Evolutionary conservation across 2,888 invertebrate genomes (phyloP).

Genomic region (Lasioglossum vierecki): DNA sequence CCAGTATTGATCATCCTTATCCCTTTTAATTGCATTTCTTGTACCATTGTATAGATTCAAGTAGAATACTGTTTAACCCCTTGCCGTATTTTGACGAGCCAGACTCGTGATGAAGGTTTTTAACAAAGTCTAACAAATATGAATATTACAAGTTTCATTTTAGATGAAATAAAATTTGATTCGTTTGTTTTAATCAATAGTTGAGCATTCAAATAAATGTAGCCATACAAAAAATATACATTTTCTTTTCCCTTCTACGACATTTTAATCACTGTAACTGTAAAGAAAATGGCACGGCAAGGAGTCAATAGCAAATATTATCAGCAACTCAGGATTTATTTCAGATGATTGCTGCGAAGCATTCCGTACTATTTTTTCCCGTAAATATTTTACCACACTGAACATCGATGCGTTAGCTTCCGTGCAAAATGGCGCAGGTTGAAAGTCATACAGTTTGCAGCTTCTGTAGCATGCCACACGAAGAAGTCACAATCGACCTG

Average conservation of each 20-base stretch:
- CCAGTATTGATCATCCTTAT: background rate
- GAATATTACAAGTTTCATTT: too few species aligned
- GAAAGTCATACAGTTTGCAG: conserved; percentile 72
- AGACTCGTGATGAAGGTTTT: too few species aligned
- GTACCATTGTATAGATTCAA: background rate
- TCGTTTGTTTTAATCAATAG: too few species aligned
- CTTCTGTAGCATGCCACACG: conserved; percentile 71
- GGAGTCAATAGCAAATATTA: background rate
- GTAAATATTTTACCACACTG: conserved; percentile 45
- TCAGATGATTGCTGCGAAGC: too few species aligned
- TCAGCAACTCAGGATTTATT: background rate
- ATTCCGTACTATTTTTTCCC: background rate
- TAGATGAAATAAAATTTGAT: too few species aligned
- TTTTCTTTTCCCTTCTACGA: too few species aligned
- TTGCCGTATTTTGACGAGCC: too few species aligned
- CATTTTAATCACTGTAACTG: too few species aligned
- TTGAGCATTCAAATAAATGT: too few species aligned
- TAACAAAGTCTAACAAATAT: too few species aligned
- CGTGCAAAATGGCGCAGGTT: conserved; percentile 56
- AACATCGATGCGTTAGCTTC: conserved; percentile 34
- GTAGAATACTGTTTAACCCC: background rate
- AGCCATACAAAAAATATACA: too few species aligned
- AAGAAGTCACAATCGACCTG: conserved; percentile 49
- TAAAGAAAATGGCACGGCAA: too few species aligned
- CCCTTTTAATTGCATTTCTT: background rate